Evolutionary conservation across 2,888 invertebrate species (phyloP).

Genomic region (Melieria crassipennis): DNA sequence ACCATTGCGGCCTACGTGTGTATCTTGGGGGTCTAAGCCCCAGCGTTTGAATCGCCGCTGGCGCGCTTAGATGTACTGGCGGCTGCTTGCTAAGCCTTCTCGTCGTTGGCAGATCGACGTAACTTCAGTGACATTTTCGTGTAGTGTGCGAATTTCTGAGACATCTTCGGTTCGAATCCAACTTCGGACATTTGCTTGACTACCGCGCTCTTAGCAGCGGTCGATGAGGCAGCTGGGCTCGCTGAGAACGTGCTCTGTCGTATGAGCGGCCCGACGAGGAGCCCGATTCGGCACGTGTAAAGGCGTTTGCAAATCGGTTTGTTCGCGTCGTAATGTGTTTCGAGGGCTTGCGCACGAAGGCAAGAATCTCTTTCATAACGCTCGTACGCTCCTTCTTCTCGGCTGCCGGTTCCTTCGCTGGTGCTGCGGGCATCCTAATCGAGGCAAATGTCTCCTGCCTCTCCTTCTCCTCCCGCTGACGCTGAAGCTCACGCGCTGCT

Average conservation of each 20-base stretch:
- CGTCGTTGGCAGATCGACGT: conserved; percentile 61
- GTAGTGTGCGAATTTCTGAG: conserved; percentile 64
- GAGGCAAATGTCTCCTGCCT: conserved; percentile 31
- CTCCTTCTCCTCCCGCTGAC: conserved; percentile 51
- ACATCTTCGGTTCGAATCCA: conserved; percentile 66
- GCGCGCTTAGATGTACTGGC: conserved; percentile 50
- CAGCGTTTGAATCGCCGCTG: conserved; percentile 60
- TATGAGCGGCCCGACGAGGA: conserved; percentile 67
- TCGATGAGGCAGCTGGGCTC: conserved; percentile 72
- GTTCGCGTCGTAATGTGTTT: conserved; percentile 68
- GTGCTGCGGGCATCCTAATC: conserved; percentile 25
- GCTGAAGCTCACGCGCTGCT: conserved; percentile 47
- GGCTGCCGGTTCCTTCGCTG: conserved; percentile 41
- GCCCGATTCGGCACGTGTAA: conserved; percentile 65
- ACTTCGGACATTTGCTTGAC: conserved; percentile 74
- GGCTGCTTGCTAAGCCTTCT: conserved; percentile 53
- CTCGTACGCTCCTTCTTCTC: conserved; percentile 63
- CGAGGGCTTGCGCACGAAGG: conserved; percentile 69
- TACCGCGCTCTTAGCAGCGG: conserved; percentile 72
- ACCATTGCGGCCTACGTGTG: conserved; percentile 55
- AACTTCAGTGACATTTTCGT: conserved; percentile 66
- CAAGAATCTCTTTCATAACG: conserved; percentile 65
- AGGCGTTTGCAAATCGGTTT: conserved; percentile 65
- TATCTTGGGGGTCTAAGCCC: conserved; percentile 48
- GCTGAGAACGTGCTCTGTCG: conserved; percentile 69